Percentiles rank a stretch among this genome's conserved stretches.
Conservation (phyloP, 2,888 invertebrate species). For the Cryptosula pallasiana region DNA sequence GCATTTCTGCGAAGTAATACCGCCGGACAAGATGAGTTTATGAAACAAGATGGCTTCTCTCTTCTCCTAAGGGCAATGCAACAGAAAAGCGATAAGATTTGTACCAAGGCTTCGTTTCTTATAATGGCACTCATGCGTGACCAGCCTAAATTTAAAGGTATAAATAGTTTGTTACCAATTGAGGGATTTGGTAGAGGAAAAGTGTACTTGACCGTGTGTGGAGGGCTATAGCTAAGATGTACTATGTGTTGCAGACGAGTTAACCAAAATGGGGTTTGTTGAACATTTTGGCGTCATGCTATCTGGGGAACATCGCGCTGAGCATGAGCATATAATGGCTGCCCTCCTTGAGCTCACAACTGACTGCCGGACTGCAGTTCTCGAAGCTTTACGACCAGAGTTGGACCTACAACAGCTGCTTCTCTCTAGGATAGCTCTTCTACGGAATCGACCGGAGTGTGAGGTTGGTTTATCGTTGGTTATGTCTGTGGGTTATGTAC, state of each 20-base stretch:
- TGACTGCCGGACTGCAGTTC: background rate
- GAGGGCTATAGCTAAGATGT: no score
- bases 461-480: no score
- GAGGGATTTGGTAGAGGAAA: no score
- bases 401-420: background rate
- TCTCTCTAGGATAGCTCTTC: background rate
- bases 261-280: background rate
- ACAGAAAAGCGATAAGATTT: slow-evolving; percentile 59
- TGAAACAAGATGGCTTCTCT: slow-evolving; percentile 64
- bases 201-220: no score
- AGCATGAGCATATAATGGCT: background rate
- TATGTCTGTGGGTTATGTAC: no score
- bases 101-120: slow-evolving; percentile 70
- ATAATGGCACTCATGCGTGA: slow-evolving; percentile 57
- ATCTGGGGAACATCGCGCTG: background rate
- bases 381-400: background rate
- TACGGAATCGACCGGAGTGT: background rate
- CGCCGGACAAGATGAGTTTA: slow-evolving; percentile 62
- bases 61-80: slow-evolving; percentile 62
- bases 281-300: background rate
- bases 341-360: background rate
- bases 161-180: no score
- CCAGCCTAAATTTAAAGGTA: background rate
- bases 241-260: background rate
- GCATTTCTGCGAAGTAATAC: slow-evolving; percentile 65